A percentile compares a stretch with the other conserved stretches of the same genome.
phyloP scores from a whole-genome alignment of 1,140 invertebrate species.

The Carposina sasakii region DNA sequence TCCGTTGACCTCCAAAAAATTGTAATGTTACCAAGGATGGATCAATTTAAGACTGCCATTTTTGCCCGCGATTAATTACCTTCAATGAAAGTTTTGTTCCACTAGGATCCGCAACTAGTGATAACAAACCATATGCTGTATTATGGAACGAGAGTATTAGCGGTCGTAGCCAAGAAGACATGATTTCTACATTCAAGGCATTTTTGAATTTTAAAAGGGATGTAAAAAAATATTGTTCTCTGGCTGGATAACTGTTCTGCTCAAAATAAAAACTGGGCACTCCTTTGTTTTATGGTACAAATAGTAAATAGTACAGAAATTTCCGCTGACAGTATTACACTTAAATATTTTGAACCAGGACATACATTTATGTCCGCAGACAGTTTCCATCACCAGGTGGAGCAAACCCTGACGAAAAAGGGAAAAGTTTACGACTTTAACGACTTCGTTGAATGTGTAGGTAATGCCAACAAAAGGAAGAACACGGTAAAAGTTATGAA shows the following conservation, averaged over 20 bases:
- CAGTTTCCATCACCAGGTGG: constrained; percentile 34
- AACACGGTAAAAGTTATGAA: constrained; percentile 60
- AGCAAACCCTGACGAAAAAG: constrained; percentile 25
- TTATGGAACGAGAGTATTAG: constrained; percentile 15
- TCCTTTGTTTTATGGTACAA: constrained; percentile 25
- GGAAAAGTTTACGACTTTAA: constrained; percentile 38
- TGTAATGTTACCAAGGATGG: constrained; percentile 27
- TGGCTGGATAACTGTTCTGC: constrained; percentile 31
- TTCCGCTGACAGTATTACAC: constrained; percentile 16
- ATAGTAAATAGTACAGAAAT: constrained; percentile 22
- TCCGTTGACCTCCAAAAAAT: constrained; percentile 18
- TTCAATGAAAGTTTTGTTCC: constrained; percentile 35
- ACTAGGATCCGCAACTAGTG: constrained; percentile 14
- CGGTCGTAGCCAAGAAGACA: constrained; percentile 16
- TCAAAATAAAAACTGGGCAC: constrained; percentile 18
- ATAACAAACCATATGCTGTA: constrained; percentile 11
- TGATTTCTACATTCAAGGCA: constrained; percentile 4
- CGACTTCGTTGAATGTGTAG: constrained; percentile 27
- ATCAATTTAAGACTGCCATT: constrained; percentile 26
- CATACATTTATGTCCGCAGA: constrained; percentile 37
- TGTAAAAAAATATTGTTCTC: constrained; percentile 17
- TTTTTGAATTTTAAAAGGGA: constrained; percentile 10
- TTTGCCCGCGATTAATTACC: constrained; percentile 25
- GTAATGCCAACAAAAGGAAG: constrained; percentile 1
- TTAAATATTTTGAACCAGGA: constrained; percentile 35